Evolutionary conservation across 2,113 vertebrate species (phyloP).

Genomic region (Cottus gobio): DNA sequence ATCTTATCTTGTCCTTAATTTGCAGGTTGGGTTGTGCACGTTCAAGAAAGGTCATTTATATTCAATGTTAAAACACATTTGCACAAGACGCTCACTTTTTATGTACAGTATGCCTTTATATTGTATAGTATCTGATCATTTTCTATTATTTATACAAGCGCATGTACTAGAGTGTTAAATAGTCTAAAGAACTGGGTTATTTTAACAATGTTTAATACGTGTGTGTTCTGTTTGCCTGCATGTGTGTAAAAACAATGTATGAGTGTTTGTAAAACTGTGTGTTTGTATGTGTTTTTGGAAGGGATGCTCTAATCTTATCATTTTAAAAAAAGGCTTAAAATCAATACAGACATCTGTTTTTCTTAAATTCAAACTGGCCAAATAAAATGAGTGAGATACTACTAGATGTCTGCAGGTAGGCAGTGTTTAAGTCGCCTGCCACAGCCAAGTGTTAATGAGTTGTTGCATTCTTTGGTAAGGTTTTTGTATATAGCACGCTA

Average conservation of each 20-base stretch:
- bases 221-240: slow-evolving; percentile 57
- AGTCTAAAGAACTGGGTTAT: slow-evolving; percentile 54
- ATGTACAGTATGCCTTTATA: slow-evolving; percentile 76
- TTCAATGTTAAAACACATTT: slow-evolving; percentile 58
- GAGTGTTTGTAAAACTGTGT: slow-evolving; percentile 68
- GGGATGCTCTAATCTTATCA: slow-evolving; percentile 34
- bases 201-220: slow-evolving; percentile 62
- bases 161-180: slow-evolving; percentile 75
- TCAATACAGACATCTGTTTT: slow-evolving; percentile 6
- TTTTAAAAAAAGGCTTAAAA: slow-evolving; percentile 32
- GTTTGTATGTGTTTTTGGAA: slow-evolving; percentile 59
- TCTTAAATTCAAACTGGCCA: slow-evolving; percentile 31
- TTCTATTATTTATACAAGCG: slow-evolving; percentile 80
- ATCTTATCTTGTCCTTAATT: slow-evolving; percentile 21
- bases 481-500: slow-evolving; percentile 69
- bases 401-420: slow-evolving; percentile 28
- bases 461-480: slow-evolving; percentile 52
- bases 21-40: slow-evolving; percentile 44
- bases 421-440: slow-evolving; percentile 29
- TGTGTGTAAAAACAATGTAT: slow-evolving; percentile 45
- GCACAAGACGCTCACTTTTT: slow-evolving; percentile 68
- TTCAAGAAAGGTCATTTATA: slow-evolving; percentile 43
- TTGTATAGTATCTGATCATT: slow-evolving; percentile 67
- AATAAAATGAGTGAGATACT: slow-evolving; percentile 25
- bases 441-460: slow-evolving; percentile 34